These are phyloP conservation scores for Hoplodrina ambigua DNA, from an alignment of 2,888 invertebrate species.

Conservation along the genomic window DNA sequence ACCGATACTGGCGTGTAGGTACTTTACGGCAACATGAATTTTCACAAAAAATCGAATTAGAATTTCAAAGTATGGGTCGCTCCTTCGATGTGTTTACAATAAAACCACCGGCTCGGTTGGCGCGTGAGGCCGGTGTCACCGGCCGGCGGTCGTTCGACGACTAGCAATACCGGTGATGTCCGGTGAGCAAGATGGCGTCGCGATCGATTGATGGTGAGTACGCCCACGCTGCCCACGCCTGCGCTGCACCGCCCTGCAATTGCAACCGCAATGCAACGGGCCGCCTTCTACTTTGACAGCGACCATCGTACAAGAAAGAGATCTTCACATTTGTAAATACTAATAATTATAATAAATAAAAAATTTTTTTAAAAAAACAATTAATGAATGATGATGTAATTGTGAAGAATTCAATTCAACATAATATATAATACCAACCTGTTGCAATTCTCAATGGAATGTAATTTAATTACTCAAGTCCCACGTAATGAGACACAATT, in stretches of 20 bases:
- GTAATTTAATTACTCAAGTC: too few species aligned
- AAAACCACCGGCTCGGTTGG: conserved; percentile 41
- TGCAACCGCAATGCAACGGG: conserved; percentile 77
- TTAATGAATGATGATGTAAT: too few species aligned
- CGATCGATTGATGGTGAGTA: conserved; percentile 84
- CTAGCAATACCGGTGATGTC: conserved; percentile 77
- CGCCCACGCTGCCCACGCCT: conserved; percentile 87
- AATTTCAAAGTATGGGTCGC: conserved; percentile 32
- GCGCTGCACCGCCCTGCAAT: conserved; percentile 86
- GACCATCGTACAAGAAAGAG: conserved; percentile 36
- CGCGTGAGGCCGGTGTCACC: conserved; percentile 55
- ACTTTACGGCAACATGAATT: conserved; percentile 27
- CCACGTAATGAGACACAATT: too few species aligned
- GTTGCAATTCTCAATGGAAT: conserved; percentile 4
- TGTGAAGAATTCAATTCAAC: neutral
- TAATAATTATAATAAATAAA: neutral
- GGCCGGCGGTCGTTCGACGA: conserved; percentile 67
- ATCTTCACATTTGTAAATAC: conserved; percentile 20
- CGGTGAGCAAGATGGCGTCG: conserved; percentile 87
- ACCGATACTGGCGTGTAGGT: conserved; percentile 26
- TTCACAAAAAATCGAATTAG: conserved; percentile 41
- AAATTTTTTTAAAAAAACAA: too few species aligned
- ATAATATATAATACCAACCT: neutral
- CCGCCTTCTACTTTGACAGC: conserved; percentile 71
- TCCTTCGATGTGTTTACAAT: conserved; percentile 37